Evolutionary conservation across 2,797 vertebrate genomes (phyloP).

Genomic region (Sardinella longiceps): DNA sequence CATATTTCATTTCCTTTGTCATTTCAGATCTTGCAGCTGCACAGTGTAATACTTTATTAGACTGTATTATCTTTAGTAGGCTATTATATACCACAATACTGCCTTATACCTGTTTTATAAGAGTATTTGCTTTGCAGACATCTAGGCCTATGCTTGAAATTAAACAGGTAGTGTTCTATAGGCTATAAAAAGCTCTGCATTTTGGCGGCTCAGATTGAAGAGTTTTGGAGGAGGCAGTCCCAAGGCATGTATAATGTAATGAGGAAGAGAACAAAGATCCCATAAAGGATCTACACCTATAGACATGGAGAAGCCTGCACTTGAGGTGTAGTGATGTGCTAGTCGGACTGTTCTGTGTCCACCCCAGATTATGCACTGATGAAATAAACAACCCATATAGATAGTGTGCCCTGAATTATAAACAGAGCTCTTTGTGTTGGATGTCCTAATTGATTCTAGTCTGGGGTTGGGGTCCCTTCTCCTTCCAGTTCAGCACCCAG

Average conservation of each 20-base stretch:
- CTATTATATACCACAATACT: slow-evolving; percentile 2
- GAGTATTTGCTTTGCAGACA: slow-evolving; percentile 23
- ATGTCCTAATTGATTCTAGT: neutral
- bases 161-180: slow-evolving; percentile 6
- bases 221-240: neutral
- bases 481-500: neutral
- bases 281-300: neutral
- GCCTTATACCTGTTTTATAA: slow-evolving; percentile 10
- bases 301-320: neutral
- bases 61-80: slow-evolving; percentile 3
- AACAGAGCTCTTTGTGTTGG: slow-evolving; percentile 6
- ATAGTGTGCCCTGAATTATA: neutral
- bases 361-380: neutral
- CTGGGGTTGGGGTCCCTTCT: neutral
- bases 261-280: neutral
- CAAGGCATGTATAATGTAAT: neutral
- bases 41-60: slow-evolving; percentile 15
- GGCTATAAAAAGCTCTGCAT: slow-evolving; percentile 12
- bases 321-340: neutral
- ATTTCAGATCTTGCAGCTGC: slow-evolving; percentile 18
- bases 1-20: neutral
- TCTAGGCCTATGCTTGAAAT: slow-evolving; percentile 23
- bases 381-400: neutral
- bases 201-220: slow-evolving; percentile 12
- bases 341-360: neutral